phyloP scores from a whole-genome alignment of 2,797 vertebrate species.

The Macrochelys suwanniensis region DNA sequence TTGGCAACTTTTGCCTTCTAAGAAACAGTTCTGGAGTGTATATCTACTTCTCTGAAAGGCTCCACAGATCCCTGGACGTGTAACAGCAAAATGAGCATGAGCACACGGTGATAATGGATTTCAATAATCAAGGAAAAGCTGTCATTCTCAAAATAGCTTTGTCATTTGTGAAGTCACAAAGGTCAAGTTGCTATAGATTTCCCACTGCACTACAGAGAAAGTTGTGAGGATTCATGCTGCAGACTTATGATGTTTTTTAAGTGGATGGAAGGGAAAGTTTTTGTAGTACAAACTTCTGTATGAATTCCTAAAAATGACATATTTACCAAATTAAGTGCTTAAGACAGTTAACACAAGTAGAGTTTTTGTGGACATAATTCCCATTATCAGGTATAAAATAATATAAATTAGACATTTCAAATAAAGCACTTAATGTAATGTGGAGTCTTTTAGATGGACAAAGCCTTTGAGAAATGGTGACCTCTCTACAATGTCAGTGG shows the following conservation, averaged over 20 bases:
- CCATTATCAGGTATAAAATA: conserved; percentile 40
- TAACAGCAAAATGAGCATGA: conserved; percentile 39
- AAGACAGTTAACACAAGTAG: conserved; percentile 44
- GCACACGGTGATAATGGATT: background rate
- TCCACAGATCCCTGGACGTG: background rate
- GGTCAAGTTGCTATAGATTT: conserved; percentile 31
- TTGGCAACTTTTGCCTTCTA: background rate
- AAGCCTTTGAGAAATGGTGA: conserved; percentile 7
- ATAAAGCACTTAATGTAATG: conserved; percentile 16
- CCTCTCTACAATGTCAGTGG: background rate
- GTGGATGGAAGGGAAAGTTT: background rate
- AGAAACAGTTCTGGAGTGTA: background rate
- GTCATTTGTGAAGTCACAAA: conserved; percentile 38
- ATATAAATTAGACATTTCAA: conserved; percentile 59
- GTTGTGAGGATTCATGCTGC: background rate
- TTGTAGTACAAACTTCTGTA: background rate
- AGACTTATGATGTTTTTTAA: conserved; percentile 5
- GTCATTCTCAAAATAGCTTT: conserved; percentile 41
- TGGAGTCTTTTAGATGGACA: conserved; percentile 46
- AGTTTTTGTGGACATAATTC: conserved; percentile 44
- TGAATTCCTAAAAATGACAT: conserved; percentile 20
- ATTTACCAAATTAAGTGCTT: conserved; percentile 32
- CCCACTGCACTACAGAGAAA: conserved; percentile 1
- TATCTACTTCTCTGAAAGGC: background rate
- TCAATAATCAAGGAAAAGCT: conserved; percentile 33